These are phyloP conservation scores for Cheilinus undulatus DNA, from an alignment of 2,113 vertebrate species.

Conservation along the genomic window DNA sequence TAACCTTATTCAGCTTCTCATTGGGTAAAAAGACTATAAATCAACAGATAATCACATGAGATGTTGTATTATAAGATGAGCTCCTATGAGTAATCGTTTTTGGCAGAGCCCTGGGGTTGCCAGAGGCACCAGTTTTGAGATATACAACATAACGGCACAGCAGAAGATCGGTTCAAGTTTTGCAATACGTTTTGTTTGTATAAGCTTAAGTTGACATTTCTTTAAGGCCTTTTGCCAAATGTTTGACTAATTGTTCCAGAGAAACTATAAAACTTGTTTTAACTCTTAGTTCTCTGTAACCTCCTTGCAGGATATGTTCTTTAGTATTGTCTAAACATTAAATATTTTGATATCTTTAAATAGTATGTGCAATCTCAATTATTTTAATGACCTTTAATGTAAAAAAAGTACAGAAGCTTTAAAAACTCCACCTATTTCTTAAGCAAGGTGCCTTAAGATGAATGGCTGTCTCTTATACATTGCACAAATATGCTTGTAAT, in stretches of 20 bases:
- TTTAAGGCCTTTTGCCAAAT: not conserved
- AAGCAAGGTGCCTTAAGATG: no score
- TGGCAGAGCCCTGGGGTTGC: not conserved
- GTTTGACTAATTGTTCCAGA: not conserved
- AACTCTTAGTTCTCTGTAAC: no score
- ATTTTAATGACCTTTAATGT: no score
- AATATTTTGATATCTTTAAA: no score
- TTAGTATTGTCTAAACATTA: no score
- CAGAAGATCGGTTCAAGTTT: slow-evolving; percentile 16
- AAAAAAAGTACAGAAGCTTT: no score
- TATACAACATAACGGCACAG: slow-evolving; percentile 15
- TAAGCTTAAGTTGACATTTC: not conserved
- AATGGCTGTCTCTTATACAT: no score
- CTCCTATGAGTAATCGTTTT: not conserved
- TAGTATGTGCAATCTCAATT: no score
- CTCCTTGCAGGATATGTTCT: no score
- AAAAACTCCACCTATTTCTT: no score
- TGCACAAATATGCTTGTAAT: no score
- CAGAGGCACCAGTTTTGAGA: not conserved
- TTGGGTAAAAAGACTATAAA: not conserved
- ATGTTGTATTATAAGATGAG: not conserved
- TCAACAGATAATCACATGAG: not conserved
- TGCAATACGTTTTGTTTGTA: slow-evolving; percentile 14
- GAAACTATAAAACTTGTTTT: not conserved
- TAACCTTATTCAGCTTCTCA: not conserved